Base-by-base conservation (phyloP, 2,797 vertebrate species). In the Novumbra hubbsi region DNA sequence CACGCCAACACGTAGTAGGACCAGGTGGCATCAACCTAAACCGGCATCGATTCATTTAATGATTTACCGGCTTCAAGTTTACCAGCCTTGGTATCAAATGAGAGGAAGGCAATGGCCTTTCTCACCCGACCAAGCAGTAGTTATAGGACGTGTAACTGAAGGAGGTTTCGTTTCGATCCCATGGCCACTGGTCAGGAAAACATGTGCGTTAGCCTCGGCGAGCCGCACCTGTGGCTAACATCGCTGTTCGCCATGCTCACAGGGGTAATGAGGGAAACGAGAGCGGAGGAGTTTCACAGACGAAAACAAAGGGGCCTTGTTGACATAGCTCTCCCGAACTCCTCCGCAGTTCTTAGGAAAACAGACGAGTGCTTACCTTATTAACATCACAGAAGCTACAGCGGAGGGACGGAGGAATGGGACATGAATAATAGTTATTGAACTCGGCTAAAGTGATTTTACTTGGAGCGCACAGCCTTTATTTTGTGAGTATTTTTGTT, bases 401-500 rank as follows among this genome's bases (percentile, higher is more conserved):
- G 87, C 65, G 30, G 75, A 80, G 82, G 73, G 83, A 81, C 76
- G 78, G 84, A 89, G 89, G 88, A 83, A 84, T 80, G 72, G 86
- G 82, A 90, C 88, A 86, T 93, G 91, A 94, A 93, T 92, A 92
- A 93, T 88, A 90, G 90, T 88, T 85, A 86, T 91, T 91, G 89
- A 94, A 90, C 90, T 91, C 87, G 84, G 91, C 86, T 89, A 88
- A 93, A 92, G 89, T 91, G 92, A 93, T 94, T 94, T 93, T 92
- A 87, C 91, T 94, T 94, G 94, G 93, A 94, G 91, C 86, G 73
- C 86, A 87, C 87, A 77, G 87, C 89, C 91, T 92, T 94, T 93
- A 93, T 93, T 93, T 91, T 92, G 90, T 90, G 87, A 91, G 91
- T 94, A 89, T 94, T 94, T 93, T 91, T 92, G 86, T 94, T 94